phyloP scores from a whole-genome alignment of 2,797 vertebrate species.

The Diplodus puntazzo region DNA sequence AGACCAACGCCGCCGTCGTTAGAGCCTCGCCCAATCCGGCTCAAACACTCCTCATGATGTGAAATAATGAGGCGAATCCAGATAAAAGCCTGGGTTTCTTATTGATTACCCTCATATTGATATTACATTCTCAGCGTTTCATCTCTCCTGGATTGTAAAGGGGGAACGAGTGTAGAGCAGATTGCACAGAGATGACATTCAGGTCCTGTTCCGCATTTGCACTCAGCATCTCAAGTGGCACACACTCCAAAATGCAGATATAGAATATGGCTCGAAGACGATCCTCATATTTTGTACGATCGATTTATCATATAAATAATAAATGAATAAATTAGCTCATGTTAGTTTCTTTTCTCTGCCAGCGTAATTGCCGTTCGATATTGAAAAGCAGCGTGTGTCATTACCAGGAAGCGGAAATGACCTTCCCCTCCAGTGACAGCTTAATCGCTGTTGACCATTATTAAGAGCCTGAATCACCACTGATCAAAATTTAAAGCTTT shows the following conservation, averaged over 20 bases:
- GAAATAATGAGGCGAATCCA: background rate
- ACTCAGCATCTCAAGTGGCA: background rate
- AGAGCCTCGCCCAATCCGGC: too few species aligned
- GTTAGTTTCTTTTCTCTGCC: conserved; percentile 39
- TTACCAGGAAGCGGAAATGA: conserved; percentile 59
- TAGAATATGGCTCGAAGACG: background rate
- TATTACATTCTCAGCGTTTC: conserved; percentile 3
- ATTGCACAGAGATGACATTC: background rate
- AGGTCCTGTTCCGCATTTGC: background rate
- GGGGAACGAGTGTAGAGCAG: background rate
- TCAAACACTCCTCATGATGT: background rate
- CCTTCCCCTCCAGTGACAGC: conserved; percentile 64
- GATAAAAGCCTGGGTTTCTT: background rate
- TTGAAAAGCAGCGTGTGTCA: conserved; percentile 47
- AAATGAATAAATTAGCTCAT: conserved; percentile 10
- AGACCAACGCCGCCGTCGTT: too few species aligned
- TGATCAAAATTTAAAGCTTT: conserved; percentile 76
- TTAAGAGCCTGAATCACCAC: conserved; percentile 57
- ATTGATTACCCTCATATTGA: conserved; percentile 13
- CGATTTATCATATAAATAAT: background rate
- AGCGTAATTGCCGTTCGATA: conserved; percentile 25
- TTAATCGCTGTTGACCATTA: conserved; percentile 71
- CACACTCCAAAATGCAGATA: background rate
- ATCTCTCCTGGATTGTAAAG: background rate
- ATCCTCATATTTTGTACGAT: background rate